Percentiles rank a stretch among this genome's conserved stretches.
These are phyloP conservation scores for Ennomos fuscantarius DNA, from an alignment of 2,888 invertebrate species.

Conservation along the genomic window DNA sequence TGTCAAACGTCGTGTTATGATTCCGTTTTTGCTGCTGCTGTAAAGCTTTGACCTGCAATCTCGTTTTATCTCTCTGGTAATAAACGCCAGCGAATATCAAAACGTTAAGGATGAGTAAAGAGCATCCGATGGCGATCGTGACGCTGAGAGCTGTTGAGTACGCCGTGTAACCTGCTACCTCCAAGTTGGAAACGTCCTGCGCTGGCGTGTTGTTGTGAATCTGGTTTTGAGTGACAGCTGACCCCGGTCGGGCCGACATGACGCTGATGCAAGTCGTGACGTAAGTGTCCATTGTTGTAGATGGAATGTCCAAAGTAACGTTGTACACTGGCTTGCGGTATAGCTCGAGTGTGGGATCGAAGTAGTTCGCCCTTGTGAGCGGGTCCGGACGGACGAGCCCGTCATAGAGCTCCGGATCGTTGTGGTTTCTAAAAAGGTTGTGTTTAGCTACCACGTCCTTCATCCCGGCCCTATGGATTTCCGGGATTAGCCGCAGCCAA, in stretches of 20 bases:
- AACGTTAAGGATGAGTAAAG: conserved; percentile 91
- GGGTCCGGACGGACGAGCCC: conserved; percentile 94
- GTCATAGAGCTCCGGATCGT: conserved; percentile 95
- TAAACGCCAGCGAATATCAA: conserved; percentile 94
- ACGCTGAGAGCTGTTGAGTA: conserved; percentile 91
- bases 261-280: conserved; percentile 90
- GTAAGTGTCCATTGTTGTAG: conserved; percentile 86
- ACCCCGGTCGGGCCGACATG: conserved; percentile 87
- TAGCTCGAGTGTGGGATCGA: conserved; percentile 86
- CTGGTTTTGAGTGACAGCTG: conserved; percentile 73
- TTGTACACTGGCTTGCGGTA: conserved; percentile 86
- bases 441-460: conserved; percentile 95
- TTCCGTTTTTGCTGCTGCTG: conserved; percentile 90
- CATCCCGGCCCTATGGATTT: conserved; percentile 95
- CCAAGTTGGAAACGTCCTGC: conserved; percentile 91
- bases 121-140: conserved; percentile 93
- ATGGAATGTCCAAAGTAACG: conserved; percentile 79
- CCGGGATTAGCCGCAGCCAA: conserved; percentile 97
- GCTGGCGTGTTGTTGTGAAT: conserved; percentile 86
- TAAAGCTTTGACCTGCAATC: conserved; percentile 90
- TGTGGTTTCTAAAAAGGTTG: conserved; percentile 96
- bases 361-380: conserved; percentile 87
- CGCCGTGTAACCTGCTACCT: conserved; percentile 91
- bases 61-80: conserved; percentile 91
- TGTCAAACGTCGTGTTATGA: conserved; percentile 83